A percentile compares a stretch with the other conserved stretches of the same genome.
Conservation (phyloP, 2,888 invertebrate genomes). For the Mythimna loreyi region DNA sequence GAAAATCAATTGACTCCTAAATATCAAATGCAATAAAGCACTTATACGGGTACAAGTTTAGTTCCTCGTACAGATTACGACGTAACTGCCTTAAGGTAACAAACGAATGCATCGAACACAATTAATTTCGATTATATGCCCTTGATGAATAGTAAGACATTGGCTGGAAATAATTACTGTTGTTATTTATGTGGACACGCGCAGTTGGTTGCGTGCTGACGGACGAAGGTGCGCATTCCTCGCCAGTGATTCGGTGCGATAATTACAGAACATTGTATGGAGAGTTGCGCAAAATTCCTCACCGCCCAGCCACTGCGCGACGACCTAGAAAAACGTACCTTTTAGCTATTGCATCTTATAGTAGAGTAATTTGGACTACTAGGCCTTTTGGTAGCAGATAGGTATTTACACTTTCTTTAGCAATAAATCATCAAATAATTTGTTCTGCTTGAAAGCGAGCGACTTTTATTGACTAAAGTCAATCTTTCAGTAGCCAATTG, state of each 20-base stretch:
- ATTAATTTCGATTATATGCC: constrained; percentile 72
- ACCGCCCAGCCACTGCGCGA: constrained; percentile 68
- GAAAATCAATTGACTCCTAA: constrained; percentile 3
- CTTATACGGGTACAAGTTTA: constrained; percentile 19
- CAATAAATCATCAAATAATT: too few species aligned
- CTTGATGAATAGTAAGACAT: constrained; percentile 83
- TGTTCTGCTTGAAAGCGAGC: too few species aligned
- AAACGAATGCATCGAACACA: constrained; percentile 64
- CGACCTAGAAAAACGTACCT: constrained; percentile 78
- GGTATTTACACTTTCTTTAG: not conserved
- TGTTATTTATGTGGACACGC: constrained; percentile 77
- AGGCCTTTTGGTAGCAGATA: constrained; percentile 31
- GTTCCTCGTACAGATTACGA: constrained; percentile 52
- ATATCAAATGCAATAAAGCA: constrained; percentile 25
- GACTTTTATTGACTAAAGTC: too few species aligned
- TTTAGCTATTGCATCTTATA: constrained; percentile 65
- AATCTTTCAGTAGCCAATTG: too few species aligned
- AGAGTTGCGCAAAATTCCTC: constrained; percentile 77
- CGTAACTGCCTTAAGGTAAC: constrained; percentile 51
- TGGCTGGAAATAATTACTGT: constrained; percentile 78
- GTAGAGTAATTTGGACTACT: constrained; percentile 17
- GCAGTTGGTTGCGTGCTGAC: constrained; percentile 75
- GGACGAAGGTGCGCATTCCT: constrained; percentile 69
- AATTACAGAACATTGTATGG: constrained; percentile 80
- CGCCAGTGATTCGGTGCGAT: constrained; percentile 75